Conservation (phyloP, 2,113 vertebrate species). For the Ceratotherium simum region DNA sequence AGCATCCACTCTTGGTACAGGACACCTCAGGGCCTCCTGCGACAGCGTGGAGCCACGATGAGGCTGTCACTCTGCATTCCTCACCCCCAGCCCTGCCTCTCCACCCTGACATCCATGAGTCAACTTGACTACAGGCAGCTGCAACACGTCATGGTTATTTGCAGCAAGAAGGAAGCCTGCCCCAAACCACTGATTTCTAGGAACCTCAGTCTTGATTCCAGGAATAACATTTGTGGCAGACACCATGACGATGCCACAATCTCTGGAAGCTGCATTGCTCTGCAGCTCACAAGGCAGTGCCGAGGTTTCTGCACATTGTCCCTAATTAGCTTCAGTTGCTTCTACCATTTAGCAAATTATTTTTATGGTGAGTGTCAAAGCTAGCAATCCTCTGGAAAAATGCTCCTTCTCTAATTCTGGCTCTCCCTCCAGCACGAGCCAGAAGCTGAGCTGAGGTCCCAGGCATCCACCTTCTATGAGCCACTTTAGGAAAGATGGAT, state of each 20-base stretch:
- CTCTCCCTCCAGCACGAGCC: neutral
- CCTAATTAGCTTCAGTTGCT: neutral
- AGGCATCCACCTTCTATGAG: neutral
- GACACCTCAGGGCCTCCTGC: neutral
- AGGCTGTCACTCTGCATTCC: neutral
- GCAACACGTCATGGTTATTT: conserved; percentile 59
- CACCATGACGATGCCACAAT: neutral
- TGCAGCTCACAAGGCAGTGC: neutral
- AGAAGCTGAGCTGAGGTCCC: neutral
- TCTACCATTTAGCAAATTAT: conserved; percentile 13
- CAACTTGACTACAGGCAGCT: conserved; percentile 66
- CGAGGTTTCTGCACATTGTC: neutral
- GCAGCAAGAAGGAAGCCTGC: conserved; percentile 58
- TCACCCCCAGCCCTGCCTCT: neutral
- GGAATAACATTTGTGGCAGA: conserved; percentile 71
- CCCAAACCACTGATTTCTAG: conserved; percentile 79
- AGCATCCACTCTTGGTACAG: accelerated
- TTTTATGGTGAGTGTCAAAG: neutral
- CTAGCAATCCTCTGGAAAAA: conserved; percentile 35
- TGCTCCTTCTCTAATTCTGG: neutral
- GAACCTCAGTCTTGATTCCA: conserved; percentile 77
- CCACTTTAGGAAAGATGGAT: neutral
- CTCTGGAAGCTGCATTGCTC: neutral
- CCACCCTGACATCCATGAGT: conserved; percentile 5
- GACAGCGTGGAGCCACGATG: neutral